phyloP scores from a whole-genome alignment of 1,140 invertebrate species.

The Cardiocondyla obscurior region DNA sequence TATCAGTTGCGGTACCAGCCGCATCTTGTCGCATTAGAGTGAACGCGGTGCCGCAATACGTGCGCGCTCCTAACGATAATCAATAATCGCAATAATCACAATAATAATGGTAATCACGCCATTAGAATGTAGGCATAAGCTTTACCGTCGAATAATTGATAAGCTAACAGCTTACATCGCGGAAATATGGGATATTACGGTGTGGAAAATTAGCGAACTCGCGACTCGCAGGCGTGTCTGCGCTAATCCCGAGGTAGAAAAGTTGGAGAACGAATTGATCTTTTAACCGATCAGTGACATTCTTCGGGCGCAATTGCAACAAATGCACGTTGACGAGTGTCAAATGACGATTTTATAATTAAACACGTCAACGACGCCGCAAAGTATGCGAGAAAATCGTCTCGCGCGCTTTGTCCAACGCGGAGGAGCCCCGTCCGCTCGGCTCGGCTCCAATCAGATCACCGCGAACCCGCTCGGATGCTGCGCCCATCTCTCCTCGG shows the following conservation, averaged over 20 bases:
- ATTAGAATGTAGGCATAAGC: not conserved
- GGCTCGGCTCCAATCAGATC: conserved; percentile 14
- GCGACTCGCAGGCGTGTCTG: not conserved
- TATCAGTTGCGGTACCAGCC: not conserved
- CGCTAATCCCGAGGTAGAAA: not conserved
- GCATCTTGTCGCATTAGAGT: not conserved
- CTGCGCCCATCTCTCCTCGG: conserved; percentile 38
- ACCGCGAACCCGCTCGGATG: conserved; percentile 28
- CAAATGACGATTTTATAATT: not conserved
- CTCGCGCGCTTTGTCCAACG: not conserved
- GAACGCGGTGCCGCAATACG: not conserved
- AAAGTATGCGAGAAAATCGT: not conserved
- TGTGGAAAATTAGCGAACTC: not conserved
- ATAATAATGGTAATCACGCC: conserved; percentile 12
- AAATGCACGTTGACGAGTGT: not conserved
- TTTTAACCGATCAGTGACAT: not conserved
- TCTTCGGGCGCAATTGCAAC: not conserved
- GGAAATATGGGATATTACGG: not conserved
- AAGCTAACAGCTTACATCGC: not conserved
- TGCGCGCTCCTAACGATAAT: not conserved
- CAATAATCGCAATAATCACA: conserved; percentile 23
- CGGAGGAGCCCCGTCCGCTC: not conserved
- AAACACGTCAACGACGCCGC: not conserved
- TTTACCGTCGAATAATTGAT: not conserved
- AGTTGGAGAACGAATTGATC: not conserved